A percentile compares a stretch with the other conserved stretches of the same genome.
Evolutionary conservation across 2,888 invertebrate genomes (phyloP).

Genomic region (Caenorhabditis wallacei): DNA sequence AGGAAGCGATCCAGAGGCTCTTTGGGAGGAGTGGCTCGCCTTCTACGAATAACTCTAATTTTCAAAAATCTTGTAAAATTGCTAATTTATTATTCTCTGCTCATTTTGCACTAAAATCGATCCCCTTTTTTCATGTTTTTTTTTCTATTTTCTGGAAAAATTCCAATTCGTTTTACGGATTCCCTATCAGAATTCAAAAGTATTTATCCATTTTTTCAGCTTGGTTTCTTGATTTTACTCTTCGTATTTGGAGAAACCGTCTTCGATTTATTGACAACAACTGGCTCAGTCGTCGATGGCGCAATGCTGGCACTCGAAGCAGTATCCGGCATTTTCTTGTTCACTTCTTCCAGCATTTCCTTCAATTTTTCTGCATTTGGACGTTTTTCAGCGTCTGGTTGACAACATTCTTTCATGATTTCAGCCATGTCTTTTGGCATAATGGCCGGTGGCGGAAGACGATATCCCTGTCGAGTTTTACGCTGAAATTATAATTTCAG

Average conservation of each 20-base stretch:
- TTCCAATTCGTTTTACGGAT: neutral
- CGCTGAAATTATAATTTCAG: conserved; percentile 21
- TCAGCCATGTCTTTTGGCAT: conserved; percentile 19
- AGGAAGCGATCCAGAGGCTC: conserved; percentile 64
- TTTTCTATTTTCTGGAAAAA: neutral
- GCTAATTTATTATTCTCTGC: conserved; percentile 1
- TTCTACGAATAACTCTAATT: conserved; percentile 50
- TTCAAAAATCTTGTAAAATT: neutral
- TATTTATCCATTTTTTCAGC: neutral
- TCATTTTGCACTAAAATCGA: neutral
- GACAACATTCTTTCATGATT: conserved; percentile 36
- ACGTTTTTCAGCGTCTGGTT: conserved; percentile 11
- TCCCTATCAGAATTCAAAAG: neutral
- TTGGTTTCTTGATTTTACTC: neutral
- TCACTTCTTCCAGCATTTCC: conserved; percentile 24
- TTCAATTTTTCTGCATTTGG: conserved; percentile 23
- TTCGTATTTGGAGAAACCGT: neutral
- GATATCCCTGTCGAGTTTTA: conserved; percentile 38
- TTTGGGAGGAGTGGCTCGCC: conserved; percentile 73
- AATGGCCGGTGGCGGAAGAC: conserved; percentile 10
- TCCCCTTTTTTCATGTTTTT: neutral
- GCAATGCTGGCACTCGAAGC: neutral
- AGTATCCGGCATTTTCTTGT: neutral
- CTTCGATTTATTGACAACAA: conserved; percentile 1
- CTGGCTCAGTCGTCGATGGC: neutral